phyloP scores from a whole-genome alignment of 2,113 vertebrate species.

The Carollia perspicillata region DNA sequence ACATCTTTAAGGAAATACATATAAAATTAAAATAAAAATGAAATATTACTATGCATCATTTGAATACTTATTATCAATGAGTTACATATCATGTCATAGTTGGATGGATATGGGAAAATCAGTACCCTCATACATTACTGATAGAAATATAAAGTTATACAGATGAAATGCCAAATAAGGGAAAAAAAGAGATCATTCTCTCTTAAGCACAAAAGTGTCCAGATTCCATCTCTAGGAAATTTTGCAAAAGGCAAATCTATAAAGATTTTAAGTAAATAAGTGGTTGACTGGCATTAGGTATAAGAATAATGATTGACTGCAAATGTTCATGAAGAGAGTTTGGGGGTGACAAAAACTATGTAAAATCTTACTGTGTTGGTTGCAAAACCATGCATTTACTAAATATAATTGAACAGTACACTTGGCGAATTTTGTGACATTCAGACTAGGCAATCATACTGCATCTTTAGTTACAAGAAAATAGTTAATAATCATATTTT shows the following conservation, averaged over 20 bases:
- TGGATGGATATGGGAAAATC: background rate
- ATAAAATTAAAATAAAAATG: background rate
- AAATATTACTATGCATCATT: background rate
- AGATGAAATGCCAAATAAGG: background rate
- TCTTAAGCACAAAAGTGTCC: background rate
- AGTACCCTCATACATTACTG: background rate
- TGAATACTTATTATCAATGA: background rate
- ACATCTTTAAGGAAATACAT: background rate
- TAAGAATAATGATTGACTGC: background rate
- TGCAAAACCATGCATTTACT: background rate
- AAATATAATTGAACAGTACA: background rate
- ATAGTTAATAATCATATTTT: background rate
- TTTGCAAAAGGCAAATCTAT: background rate
- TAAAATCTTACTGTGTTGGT: background rate
- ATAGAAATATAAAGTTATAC: background rate
- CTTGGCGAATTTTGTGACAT: background rate
- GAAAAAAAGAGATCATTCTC: background rate
- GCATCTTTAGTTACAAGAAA: background rate
- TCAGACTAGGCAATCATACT: background rate
- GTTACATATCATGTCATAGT: background rate
- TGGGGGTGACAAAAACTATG: background rate
- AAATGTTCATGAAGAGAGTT: background rate
- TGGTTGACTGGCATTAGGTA: background rate
- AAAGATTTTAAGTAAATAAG: background rate
- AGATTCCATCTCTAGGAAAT: background rate